A percentile compares a stretch with the other conserved stretches of the same genome.
Evolutionary conservation across 2,797 vertebrate genomes (phyloP).

Genomic region (Avahi laniger): DNA sequence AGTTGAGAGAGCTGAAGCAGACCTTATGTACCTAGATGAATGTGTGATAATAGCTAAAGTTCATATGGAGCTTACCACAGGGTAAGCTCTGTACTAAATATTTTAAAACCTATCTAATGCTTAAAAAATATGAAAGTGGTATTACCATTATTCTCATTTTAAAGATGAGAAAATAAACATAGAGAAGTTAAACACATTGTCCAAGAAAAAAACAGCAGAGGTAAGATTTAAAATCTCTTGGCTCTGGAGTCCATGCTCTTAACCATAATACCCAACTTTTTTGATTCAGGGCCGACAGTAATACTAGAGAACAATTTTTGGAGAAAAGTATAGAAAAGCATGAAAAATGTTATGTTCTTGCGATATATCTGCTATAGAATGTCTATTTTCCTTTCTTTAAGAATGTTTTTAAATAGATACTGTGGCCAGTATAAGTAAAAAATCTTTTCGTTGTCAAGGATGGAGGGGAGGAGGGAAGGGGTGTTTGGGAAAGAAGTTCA

Average conservation of each 20-base stretch:
- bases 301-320: not conserved
- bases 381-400: not conserved
- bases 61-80: not conserved
- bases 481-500: not conserved
- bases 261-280: not conserved
- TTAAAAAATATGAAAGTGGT: not conserved
- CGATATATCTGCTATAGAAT: not conserved
- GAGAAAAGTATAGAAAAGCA: not conserved
- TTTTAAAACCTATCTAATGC: not conserved
- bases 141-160: not conserved
- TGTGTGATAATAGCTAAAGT: not conserved
- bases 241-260: not conserved
- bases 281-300: not conserved
- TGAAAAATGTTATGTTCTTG: not conserved
- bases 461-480: not conserved
- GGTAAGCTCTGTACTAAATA: not conserved
- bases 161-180: not conserved
- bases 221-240: not conserved
- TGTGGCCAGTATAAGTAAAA: not conserved
- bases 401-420: not conserved
- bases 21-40: not conserved
- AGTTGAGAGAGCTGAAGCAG: not conserved
- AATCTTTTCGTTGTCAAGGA: not conserved
- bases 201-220: not conserved
- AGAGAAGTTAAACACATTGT: not conserved